These are phyloP conservation scores for Matsumurasca onukii DNA, from an alignment of 1,140 invertebrate species.

Conservation along the genomic window DNA sequence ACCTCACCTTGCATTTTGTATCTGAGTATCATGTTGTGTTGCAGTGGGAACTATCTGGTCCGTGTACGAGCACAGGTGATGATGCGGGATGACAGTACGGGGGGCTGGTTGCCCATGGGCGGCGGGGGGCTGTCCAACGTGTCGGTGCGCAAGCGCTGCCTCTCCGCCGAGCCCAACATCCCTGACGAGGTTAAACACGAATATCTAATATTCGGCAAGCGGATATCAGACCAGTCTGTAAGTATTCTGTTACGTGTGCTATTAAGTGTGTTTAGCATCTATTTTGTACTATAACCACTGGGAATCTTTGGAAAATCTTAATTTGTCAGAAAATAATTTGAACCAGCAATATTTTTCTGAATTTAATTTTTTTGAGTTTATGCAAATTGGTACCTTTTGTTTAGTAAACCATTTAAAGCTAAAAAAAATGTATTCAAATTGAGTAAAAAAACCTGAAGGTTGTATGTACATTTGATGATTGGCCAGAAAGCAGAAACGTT, in stretches of 20 bases:
- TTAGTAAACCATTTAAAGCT: too few species aligned
- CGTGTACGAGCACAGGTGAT: slow-evolving; percentile 97
- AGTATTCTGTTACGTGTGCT: slow-evolving; percentile 47
- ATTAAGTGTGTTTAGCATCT: background rate
- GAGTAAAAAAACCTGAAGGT: too few species aligned
- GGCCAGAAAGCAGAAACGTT: too few species aligned
- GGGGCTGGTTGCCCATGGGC: slow-evolving; percentile 92
- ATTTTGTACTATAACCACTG: too few species aligned
- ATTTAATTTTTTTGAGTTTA: too few species aligned
- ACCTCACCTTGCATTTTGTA: too few species aligned
- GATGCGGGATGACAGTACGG: slow-evolving; percentile 95
- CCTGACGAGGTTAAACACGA: slow-evolving; percentile 61
- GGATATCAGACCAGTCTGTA: slow-evolving; percentile 89
- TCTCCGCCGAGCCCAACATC: slow-evolving; percentile 42
- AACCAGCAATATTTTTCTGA: too few species aligned
- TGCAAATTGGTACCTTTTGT: too few species aligned
- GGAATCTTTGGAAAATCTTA: too few species aligned
- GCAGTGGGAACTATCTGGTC: slow-evolving; percentile 84
- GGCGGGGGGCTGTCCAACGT: slow-evolving; percentile 92
- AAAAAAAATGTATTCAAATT: too few species aligned
- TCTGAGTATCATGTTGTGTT: slow-evolving; percentile 34
- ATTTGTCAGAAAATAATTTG: too few species aligned
- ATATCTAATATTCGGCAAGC: slow-evolving; percentile 88
- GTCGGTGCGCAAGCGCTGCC: slow-evolving; percentile 72
- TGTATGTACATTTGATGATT: too few species aligned